A percentile compares a stretch with the other conserved stretches of the same genome.
Evolutionary conservation across 1,140 invertebrate genomes (phyloP).

Genomic region (Philopotamus ludificatus): DNA sequence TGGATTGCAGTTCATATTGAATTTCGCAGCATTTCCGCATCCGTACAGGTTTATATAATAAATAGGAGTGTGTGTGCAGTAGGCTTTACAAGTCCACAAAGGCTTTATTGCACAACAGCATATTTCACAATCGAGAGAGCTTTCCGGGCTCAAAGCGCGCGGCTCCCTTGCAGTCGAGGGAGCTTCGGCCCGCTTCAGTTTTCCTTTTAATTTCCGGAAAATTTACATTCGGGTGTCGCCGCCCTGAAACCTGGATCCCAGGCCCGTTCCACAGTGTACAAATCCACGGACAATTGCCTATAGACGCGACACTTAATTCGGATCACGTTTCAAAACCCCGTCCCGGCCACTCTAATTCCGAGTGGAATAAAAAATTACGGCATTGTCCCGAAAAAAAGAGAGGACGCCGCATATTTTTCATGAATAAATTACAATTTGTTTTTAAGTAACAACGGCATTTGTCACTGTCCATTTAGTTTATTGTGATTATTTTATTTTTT

Average conservation of each 20-base stretch:
- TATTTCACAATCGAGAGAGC: neutral
- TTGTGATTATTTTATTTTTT: no score
- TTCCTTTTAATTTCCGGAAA: constrained; percentile 36
- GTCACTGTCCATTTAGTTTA: no score
- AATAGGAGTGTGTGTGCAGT: no score
- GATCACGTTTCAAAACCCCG: neutral
- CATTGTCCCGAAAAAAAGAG: no score
- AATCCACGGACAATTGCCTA: neutral
- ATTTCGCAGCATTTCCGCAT: no score
- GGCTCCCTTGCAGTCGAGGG: constrained; percentile 1
- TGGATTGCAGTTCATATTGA: no score
- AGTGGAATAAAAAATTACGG: neutral
- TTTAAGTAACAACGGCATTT: no score
- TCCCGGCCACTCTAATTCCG: neutral
- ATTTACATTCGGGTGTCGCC: constrained; percentile 29
- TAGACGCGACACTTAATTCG: neutral
- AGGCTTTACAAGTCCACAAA: neutral
- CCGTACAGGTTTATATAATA: no score
- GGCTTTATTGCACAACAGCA: neutral
- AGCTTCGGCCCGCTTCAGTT: constrained; percentile 15
- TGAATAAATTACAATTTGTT: no score
- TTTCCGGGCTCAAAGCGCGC: neutral
- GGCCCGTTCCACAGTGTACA: neutral
- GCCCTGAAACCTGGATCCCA: neutral
- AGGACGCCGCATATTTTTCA: no score